These are phyloP conservation scores for Nemotelus pantherinus DNA, from an alignment of 2,888 invertebrate species.

Conservation along the genomic window DNA sequence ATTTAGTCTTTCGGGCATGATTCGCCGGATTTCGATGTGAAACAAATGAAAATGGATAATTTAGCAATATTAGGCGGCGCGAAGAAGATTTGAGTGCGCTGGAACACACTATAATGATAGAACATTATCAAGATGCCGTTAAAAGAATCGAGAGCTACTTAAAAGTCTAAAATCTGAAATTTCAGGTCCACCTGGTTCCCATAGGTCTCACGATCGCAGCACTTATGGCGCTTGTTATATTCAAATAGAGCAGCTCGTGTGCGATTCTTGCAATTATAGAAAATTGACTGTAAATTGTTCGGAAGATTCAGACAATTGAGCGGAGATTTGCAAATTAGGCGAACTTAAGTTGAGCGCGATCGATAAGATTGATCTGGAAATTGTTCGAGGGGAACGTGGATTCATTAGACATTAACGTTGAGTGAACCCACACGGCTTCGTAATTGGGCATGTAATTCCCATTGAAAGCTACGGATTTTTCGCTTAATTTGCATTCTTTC, in stretches of 20 bases:
- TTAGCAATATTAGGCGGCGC: conserved; percentile 10
- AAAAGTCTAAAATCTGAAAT: background rate
- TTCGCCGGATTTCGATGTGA: conserved; percentile 28
- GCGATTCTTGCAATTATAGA: conserved; percentile 21
- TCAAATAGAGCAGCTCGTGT: conserved; percentile 25
- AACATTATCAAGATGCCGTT: conserved; percentile 5
- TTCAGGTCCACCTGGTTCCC: too few relatives aligned
- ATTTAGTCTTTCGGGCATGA: conserved; percentile 12
- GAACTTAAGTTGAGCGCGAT: background rate
- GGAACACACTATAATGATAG: conserved; percentile 22
- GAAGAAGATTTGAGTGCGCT: background rate
- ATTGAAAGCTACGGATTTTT: conserved; percentile 40
- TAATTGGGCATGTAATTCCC: conserved; percentile 36
- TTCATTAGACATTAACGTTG: conserved; percentile 28
- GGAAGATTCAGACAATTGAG: conserved; percentile 21
- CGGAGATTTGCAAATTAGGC: conserved; percentile 35
- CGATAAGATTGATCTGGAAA: background rate
- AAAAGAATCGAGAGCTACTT: background rate
- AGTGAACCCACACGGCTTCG: background rate
- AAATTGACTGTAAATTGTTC: conserved; percentile 30
- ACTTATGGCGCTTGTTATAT: conserved; percentile 24
- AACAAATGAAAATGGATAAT: conserved; percentile 40
- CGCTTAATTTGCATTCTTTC: conserved; percentile 45
- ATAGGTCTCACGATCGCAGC: background rate
- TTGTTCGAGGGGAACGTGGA: background rate